These are phyloP conservation scores for Cygnus atratus DNA, from an alignment of 2,113 vertebrate species.

Conservation along the genomic window DNA sequence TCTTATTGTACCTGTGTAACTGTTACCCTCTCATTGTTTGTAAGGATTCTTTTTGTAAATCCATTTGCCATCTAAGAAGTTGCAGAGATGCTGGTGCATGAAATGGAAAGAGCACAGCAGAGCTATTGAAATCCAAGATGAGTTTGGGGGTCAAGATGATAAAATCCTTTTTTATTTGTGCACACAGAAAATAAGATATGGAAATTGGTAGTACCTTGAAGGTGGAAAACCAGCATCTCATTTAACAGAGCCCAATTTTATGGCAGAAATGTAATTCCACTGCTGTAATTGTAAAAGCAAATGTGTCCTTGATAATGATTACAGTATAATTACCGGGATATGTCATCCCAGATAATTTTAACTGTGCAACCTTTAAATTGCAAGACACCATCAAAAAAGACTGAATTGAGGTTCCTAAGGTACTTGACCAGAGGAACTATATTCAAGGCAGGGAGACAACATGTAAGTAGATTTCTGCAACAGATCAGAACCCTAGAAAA, in stretches of 20 bases:
- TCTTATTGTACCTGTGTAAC: not conserved
- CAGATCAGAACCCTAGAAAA: not conserved
- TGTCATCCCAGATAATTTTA: not conserved
- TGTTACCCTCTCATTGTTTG: not conserved
- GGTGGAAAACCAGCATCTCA: not conserved
- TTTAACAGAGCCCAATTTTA: conserved; percentile 18
- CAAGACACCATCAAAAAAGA: not conserved
- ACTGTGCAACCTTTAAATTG: not conserved
- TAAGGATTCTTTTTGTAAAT: not conserved
- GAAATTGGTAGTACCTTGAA: not conserved
- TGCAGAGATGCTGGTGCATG: not conserved
- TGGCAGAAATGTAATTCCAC: not conserved
- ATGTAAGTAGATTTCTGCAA: not conserved
- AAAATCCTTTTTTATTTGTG: not conserved
- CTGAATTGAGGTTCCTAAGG: not conserved
- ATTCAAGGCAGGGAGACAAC: not conserved
- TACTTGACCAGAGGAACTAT: not conserved
- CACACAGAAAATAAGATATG: not conserved
- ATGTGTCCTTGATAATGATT: not conserved
- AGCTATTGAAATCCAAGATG: not conserved
- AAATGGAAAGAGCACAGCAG: not conserved
- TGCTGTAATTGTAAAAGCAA: not conserved
- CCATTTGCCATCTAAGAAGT: not conserved
- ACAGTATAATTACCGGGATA: not conserved
- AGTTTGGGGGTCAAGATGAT: not conserved